Evolutionary conservation across 2,797 vertebrate genomes (phyloP), one percentile per base, ranked within the genome.

Genomic region (Spea hammondii): DNA sequence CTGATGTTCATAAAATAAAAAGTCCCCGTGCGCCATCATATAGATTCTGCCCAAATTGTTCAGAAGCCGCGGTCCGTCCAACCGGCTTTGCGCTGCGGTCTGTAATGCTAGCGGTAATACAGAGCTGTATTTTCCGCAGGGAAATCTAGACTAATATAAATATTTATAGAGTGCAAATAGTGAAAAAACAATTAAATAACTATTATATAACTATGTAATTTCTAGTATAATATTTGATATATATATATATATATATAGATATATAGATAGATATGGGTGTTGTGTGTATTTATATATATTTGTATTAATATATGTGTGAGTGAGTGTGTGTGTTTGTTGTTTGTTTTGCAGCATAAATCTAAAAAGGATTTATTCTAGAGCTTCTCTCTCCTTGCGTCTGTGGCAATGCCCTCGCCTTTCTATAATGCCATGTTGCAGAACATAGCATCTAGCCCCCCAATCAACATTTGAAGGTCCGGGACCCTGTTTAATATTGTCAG

Each of bases 401-500:
- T 87, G 78, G 83, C 87, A 89, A 85, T 90, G 91, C 89, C 91
- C 91, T 87, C 84, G 90, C 86, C 90, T 89, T 85, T 89, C 84
- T 86, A 87, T 90, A 91, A 92, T 89, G 86, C 90, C 89, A 88
- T 92, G 92, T 92, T 93, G 91, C 89, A 91, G 91, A 90, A 94
- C 94, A 94, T 96, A 93, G 94, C 94, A 92, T 90, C 91, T 92
- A 90, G 93, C 89, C 91, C 59, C 93, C 93, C 94, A 95, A 94
- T 96, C 94, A 95, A 92, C 87, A 92, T 95, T 94, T 93, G 93
- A 94, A 96, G 95, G 94, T 94, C 92, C 91, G 92, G 95, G 96
- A 96, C 97, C 96, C 96, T 97, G 96, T 96, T 97, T 98, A 97
- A 98, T 97, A 97, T 97, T 96, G 96, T 99, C 96, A 98, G 96